phyloP scores from a whole-genome alignment of 2,113 vertebrate genomes.

The Trogon melanurus region DNA sequence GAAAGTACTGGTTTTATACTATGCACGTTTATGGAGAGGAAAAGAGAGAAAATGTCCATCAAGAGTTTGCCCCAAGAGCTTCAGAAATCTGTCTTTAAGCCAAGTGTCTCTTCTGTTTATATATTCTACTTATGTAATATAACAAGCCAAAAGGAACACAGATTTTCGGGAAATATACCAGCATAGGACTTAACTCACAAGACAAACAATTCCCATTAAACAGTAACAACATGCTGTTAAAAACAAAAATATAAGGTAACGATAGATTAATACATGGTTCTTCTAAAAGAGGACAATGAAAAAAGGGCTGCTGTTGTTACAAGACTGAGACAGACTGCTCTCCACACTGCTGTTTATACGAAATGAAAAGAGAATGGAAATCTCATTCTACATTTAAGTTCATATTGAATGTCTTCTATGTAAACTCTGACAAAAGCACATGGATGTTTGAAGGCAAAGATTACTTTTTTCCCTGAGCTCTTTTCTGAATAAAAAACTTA shows the following conservation, averaged over 20 bases:
- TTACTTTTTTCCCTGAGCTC: neutral
- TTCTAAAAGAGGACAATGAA: neutral
- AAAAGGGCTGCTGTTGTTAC: neutral
- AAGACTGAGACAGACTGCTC: neutral
- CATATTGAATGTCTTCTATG: neutral
- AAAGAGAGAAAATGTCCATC: constrained; percentile 10
- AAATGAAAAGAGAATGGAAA: neutral
- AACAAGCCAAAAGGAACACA: constrained; percentile 28
- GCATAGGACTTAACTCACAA: constrained; percentile 53
- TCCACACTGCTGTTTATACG: neutral
- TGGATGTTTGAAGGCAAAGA: neutral
- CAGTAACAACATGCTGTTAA: constrained; percentile 20
- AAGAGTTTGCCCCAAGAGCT: neutral
- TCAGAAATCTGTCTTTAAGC: constrained; percentile 7
- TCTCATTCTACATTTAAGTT: neutral
- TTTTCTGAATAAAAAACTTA: neutral
- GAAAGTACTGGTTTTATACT: neutral
- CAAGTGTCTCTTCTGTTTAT: constrained; percentile 46
- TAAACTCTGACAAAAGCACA: neutral
- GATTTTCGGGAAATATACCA: constrained; percentile 36
- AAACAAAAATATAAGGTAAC: neutral
- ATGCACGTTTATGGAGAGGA: constrained; percentile 37
- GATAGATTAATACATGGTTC: neutral
- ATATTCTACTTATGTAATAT: constrained; percentile 41
- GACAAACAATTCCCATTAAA: constrained; percentile 38